Evolutionary conservation across 2,797 vertebrate genomes (phyloP), one percentile per base, ranked within the genome.

Genomic region (Poeciliopsis presidionis): DNA sequence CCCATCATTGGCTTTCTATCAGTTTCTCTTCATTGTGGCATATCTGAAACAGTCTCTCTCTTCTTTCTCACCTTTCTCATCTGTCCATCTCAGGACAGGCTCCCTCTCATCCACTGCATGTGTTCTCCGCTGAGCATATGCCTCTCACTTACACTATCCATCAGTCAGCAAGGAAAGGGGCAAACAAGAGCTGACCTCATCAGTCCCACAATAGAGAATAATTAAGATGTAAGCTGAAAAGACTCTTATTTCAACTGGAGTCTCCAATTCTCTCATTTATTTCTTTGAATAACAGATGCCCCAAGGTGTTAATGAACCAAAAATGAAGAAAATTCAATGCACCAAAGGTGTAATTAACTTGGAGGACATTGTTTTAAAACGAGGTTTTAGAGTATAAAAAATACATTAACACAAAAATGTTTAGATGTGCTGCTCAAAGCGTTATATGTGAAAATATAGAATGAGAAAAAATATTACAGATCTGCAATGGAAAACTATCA

Each of bases 151-250:
- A 91, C 88, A 90, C 79, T 82, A 83, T 83, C 86, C 36, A 80
- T 92, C 92, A 89, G 86, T 91, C 89, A 91, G 89, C 87, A 88
- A 86, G 78, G 79, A 76, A 77, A 83, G 79, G 86, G 88, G 85
- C 88, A 92, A 89, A 86, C 81, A 84, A 79, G 83, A 69, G 36
- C 73, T 75, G 88, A 92, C 92, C 89, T 90, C 87, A 87, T 88
- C 87, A 85, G 74, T 89, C 80, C 86, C 81, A 81, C 82, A 49
- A 81, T 63, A 33, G 77, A 80, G 86, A 75, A 86, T 92, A 90
- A 95, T 93, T 93, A 93, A 93, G 91, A 89, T 89, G 81, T 90
- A 88, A 75, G 82, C 81, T 84, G 82, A 86, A 90, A 89, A 67
- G 90, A 87, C 77, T 74, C 73, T 79, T 86, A 87, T 87, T 87